phyloP scores from a whole-genome alignment of 2,113 vertebrate genomes.

The Ammodytes dubius region DNA sequence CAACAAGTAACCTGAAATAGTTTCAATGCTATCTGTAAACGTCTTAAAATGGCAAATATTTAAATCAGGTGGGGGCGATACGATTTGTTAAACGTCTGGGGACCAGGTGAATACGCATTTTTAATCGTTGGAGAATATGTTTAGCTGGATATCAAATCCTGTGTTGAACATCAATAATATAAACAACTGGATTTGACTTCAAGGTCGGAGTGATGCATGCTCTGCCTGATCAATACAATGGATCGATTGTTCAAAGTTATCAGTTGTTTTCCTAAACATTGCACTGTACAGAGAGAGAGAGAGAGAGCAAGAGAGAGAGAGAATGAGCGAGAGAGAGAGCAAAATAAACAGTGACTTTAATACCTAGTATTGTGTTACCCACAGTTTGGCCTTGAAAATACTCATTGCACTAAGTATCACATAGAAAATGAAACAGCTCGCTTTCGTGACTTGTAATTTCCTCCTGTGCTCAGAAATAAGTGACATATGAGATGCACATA shows the following conservation, averaged over 20 bases:
- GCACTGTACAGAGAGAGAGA: neutral
- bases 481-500: neutral
- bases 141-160: conserved; percentile 3
- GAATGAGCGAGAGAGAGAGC: conserved; percentile 12
- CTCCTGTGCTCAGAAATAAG: conserved; percentile 16
- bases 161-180: conserved; percentile 23
- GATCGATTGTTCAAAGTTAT: conserved; percentile 48
- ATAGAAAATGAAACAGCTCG: conserved; percentile 32
- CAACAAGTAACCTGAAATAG: no score
- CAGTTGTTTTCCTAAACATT: conserved; percentile 25
- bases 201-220: conserved; percentile 16
- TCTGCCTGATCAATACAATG: conserved; percentile 45
- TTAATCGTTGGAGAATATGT: neutral
- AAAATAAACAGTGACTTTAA: conserved; percentile 11
- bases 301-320: neutral
- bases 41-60: no score
- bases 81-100: neutral
- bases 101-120: neutral
- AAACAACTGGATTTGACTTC: conserved; percentile 53
- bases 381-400: conserved; percentile 30
- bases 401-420: conserved; percentile 30
- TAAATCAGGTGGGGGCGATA: no score
- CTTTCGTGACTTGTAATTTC: conserved; percentile 43
- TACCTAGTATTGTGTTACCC: conserved; percentile 19
- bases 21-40: no score